These are phyloP conservation scores for Trilocha varians DNA, from an alignment of 2,888 invertebrate genomes.

Conservation along the genomic window DNA sequence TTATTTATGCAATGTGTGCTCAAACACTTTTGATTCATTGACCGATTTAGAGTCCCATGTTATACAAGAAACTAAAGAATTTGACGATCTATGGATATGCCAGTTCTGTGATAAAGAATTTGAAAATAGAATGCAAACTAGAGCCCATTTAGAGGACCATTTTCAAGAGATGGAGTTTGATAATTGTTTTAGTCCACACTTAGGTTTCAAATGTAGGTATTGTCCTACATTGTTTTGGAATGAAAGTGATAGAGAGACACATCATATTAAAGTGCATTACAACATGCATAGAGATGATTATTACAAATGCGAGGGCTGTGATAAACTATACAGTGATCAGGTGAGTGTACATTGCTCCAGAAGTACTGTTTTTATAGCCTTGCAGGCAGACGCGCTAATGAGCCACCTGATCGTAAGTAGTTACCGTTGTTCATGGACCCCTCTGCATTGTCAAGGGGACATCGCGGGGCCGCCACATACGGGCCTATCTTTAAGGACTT, in stretches of 20 bases:
- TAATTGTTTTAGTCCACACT: conserved; percentile 62
- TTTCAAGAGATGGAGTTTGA: conserved; percentile 45
- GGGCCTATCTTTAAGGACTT: too few relatives aligned
- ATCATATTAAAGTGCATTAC: conserved; percentile 52
- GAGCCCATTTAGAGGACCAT: conserved; percentile 49
- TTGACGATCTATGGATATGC: conserved; percentile 62
- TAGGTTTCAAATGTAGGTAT: conserved; percentile 64
- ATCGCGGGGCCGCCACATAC: too few relatives aligned
- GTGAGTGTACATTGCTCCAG: conserved; percentile 19
- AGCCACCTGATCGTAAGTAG: too few relatives aligned
- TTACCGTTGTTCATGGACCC: too few relatives aligned
- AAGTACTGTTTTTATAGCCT: too few relatives aligned
- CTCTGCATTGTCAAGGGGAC: too few relatives aligned
- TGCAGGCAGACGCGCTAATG: too few relatives aligned
- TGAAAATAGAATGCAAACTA: conserved; percentile 41
- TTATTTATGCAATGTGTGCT: conserved; percentile 55
- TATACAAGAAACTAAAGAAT: conserved; percentile 43
- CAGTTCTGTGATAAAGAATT: conserved; percentile 69
- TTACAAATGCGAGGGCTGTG: conserved; percentile 54
- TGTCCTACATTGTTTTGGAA: conserved; percentile 68
- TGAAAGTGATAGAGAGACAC: conserved; percentile 57
- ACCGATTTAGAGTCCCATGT: conserved; percentile 44
- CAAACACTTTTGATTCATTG: conserved; percentile 44
- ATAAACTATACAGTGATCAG: conserved; percentile 59
- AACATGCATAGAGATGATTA: conserved; percentile 41